phyloP scores from a whole-genome alignment of 1,140 invertebrate species.

The Pogonus chalceus region DNA sequence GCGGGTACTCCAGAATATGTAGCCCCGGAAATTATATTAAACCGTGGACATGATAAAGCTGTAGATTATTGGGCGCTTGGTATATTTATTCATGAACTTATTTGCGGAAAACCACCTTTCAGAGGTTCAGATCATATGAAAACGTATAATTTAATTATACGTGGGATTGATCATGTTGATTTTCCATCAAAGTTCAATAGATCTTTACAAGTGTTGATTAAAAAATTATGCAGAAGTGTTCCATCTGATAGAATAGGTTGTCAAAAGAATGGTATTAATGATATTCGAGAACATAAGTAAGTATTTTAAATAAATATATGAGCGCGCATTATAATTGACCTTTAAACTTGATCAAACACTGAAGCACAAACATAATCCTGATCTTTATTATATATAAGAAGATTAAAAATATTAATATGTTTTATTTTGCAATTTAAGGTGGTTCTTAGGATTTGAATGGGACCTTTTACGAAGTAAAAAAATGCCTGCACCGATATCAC shows the following conservation, averaged over 20 bases:
- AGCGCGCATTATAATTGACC: too few species aligned
- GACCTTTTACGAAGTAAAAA: conserved; percentile 60
- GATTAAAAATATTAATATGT: too few species aligned
- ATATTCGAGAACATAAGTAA: conserved; percentile 87
- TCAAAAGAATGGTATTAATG: conserved; percentile 78
- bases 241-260: conserved; percentile 90
- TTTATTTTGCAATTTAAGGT: too few species aligned
- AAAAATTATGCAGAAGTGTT: conserved; percentile 76
- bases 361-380: too few species aligned
- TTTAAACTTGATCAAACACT: too few species aligned
- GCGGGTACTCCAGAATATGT: conserved; percentile 91
- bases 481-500: conserved; percentile 69
- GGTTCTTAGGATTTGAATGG: conserved; percentile 94
- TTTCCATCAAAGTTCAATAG: conserved; percentile 72
- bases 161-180: conserved; percentile 79
- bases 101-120: conserved; percentile 92
- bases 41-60: conserved; percentile 80
- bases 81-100: conserved; percentile 83
- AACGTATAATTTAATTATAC: conserved; percentile 91
- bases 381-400: too few species aligned
- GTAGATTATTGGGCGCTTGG: conserved; percentile 95
- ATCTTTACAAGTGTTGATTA: conserved; percentile 73
- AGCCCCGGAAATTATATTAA: conserved; percentile 91
- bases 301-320: too few species aligned
- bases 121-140: conserved; percentile 84